Conservation (phyloP, 2,113 vertebrate species). For the Azemiops feae region DNA sequence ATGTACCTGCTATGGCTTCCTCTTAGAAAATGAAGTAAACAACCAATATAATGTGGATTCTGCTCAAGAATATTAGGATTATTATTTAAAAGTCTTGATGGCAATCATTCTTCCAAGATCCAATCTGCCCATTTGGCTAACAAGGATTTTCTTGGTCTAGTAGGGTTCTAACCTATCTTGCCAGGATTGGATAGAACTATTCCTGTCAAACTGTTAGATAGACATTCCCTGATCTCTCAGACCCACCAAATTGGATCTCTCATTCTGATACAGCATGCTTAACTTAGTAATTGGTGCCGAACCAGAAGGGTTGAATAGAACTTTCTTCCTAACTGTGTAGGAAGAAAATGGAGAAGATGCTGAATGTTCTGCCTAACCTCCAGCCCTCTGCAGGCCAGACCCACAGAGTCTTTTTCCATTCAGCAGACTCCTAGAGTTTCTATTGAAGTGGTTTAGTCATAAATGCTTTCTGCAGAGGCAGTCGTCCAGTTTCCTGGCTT, state of each 20-base stretch:
- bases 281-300: neutral
- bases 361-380: accelerated
- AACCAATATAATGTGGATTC: neutral
- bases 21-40: neutral
- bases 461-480: neutral
- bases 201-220: neutral
- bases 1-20: neutral
- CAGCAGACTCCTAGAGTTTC: neutral
- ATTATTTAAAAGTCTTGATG: neutral
- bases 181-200: neutral
- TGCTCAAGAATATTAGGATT: neutral
- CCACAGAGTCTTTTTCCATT: neutral
- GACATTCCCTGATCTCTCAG: neutral
- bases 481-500: conserved; percentile 8
- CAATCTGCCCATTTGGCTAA: neutral
- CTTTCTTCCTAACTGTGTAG: neutral
- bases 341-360: neutral
- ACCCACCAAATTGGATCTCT: neutral
- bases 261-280: neutral
- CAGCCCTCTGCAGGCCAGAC: neutral
- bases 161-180: neutral
- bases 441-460: neutral
- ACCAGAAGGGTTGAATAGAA: neutral
- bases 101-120: neutral
- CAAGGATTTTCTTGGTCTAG: neutral